Evolutionary conservation across 2,797 vertebrate species (phyloP).

Genomic region (Takifugu ocellatus): DNA sequence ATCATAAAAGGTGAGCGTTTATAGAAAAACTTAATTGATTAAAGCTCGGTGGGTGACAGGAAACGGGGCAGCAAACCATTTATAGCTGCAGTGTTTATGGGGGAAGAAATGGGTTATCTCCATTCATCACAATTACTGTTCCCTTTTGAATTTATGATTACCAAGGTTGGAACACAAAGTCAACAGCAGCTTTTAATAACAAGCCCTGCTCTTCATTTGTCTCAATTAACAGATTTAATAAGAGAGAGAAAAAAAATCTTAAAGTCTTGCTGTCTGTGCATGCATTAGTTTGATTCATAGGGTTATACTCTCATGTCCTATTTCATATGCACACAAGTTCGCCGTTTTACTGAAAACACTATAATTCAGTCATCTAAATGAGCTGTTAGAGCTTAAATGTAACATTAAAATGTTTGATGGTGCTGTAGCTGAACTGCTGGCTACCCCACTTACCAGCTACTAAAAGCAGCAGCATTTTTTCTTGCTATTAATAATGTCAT

Average conservation of each 20-base stretch:
- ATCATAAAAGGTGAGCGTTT: conserved; percentile 21
- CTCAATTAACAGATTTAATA: conserved; percentile 33
- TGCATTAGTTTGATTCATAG: background rate
- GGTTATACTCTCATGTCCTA: background rate
- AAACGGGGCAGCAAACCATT: conserved; percentile 11
- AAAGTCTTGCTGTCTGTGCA: background rate
- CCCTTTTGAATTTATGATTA: conserved; percentile 25
- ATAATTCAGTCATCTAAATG: too few relatives aligned
- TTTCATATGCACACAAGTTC: conserved; percentile 7
- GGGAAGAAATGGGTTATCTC: conserved; percentile 14
- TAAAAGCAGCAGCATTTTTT: too few relatives aligned
- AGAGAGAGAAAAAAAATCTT: conserved; percentile 1
- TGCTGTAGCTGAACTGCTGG: too few relatives aligned
- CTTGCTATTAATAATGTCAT: too few relatives aligned
- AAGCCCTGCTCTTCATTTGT: conserved; percentile 34
- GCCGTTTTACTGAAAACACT: too few relatives aligned
- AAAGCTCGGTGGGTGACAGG: conserved; percentile 9
- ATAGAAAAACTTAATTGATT: conserved; percentile 5
- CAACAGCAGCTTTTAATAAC: conserved; percentile 26
- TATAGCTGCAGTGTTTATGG: conserved; percentile 1
- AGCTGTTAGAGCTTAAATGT: too few relatives aligned
- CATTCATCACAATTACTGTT: conserved; percentile 24
- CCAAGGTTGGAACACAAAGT: conserved; percentile 14
- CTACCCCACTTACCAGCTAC: too few relatives aligned
- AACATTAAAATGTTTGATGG: too few relatives aligned